Evolutionary conservation across 2,888 invertebrate genomes (phyloP).

Genomic region (Muschampia plurimacula): DNA sequence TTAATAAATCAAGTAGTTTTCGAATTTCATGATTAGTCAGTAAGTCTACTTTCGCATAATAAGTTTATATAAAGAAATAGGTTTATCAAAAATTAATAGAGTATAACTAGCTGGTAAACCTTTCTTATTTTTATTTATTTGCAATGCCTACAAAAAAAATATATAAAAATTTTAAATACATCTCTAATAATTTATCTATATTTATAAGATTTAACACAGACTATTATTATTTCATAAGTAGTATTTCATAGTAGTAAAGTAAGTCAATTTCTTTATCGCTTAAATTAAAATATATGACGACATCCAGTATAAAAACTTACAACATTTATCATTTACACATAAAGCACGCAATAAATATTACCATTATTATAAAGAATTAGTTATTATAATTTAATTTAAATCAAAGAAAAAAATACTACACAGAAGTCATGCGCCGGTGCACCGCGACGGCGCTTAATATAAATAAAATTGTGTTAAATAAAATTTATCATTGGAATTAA

Average conservation of each 20-base stretch:
- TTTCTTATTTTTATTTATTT: too few relatives aligned
- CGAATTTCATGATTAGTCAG: too few relatives aligned
- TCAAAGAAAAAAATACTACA: constrained; percentile 24
- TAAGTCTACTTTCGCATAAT: too few relatives aligned
- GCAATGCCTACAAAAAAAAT: too few relatives aligned
- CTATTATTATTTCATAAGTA: neutral
- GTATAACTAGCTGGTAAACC: too few relatives aligned
- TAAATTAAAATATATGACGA: constrained; percentile 1
- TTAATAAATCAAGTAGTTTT: too few relatives aligned
- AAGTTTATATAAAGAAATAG: too few relatives aligned
- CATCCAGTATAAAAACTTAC: constrained; percentile 34
- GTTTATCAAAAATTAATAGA: too few relatives aligned
- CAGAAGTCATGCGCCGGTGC: constrained; percentile 22
- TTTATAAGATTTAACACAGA: too few relatives aligned
- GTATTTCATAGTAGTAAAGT: neutral
- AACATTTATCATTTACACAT: constrained; percentile 37
- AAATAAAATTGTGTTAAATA: constrained; percentile 31
- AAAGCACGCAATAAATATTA: constrained; percentile 41
- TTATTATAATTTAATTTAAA: constrained; percentile 17
- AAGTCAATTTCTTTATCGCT: constrained; percentile 34
- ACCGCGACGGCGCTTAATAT: constrained; percentile 19
- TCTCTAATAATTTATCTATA: too few relatives aligned
- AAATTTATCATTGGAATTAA: constrained; percentile 40
- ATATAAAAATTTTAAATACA: too few relatives aligned
- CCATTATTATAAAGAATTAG: constrained; percentile 20